A percentile compares a stretch with the other conserved stretches of the same genome.
Conservation (phyloP, 2,113 vertebrate species). For the Nothobranchius furzeri region DNA sequence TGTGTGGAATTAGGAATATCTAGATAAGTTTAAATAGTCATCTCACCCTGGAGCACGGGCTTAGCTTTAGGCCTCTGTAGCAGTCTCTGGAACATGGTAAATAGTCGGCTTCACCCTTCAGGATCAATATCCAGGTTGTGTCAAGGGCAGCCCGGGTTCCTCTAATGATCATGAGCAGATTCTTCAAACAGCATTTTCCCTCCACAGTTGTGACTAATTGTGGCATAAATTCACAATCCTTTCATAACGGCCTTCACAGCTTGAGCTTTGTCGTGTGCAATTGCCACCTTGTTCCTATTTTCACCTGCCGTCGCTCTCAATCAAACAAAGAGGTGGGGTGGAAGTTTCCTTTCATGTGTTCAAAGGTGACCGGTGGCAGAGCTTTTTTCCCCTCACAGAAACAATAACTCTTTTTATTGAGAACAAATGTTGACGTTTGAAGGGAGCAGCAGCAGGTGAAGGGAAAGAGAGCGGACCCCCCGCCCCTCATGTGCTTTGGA, state of each 20-base stretch:
- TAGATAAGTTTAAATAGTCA: constrained; percentile 37
- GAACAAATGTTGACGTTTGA: constrained; percentile 92
- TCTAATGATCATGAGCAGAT: constrained; percentile 25
- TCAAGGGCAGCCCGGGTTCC: constrained; percentile 43
- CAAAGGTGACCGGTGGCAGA: constrained; percentile 79
- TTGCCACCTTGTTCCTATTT: constrained; percentile 64
- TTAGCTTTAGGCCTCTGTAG: constrained; percentile 4
- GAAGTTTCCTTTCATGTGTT: constrained; percentile 80
- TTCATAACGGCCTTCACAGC: constrained; percentile 62
- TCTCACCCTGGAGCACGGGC: constrained; percentile 16
- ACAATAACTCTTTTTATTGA: constrained; percentile 89
- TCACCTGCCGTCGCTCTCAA: constrained; percentile 66
- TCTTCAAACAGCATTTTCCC: constrained; percentile 65
- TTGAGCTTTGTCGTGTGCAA: constrained; percentile 60
- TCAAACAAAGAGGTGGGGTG: constrained; percentile 64
- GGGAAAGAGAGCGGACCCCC: constrained; percentile 24
- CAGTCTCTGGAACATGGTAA: constrained; percentile 8
- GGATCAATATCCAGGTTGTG: constrained; percentile 37
- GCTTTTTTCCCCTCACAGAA: constrained; percentile 70
- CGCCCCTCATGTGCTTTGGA: constrained; percentile 55
- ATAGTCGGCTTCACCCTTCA: constrained; percentile 42
- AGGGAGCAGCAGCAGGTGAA: constrained; percentile 65
- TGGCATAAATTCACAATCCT: constrained; percentile 67
- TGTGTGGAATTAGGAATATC: constrained; percentile 50
- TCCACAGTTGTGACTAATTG: constrained; percentile 76